Evolutionary conservation across 2,888 invertebrate genomes (phyloP), one percentile per base, ranked within the genome.

Genomic region (Hypsopygia costalis): DNA sequence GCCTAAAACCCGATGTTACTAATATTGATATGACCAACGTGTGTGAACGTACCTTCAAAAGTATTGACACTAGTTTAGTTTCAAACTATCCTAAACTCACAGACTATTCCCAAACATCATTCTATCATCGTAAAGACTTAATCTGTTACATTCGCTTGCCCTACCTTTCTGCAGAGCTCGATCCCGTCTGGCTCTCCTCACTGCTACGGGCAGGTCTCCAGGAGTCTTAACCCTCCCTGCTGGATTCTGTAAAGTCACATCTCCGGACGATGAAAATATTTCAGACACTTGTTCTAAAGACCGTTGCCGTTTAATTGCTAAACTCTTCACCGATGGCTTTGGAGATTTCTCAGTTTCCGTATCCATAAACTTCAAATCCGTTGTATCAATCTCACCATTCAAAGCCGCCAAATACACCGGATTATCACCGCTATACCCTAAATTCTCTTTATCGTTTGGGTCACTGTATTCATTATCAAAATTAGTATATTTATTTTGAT

Each of bases 101-200:
- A 89, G 61, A 59, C 87, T 90, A 54, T 90, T 90, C 0, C 89
- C 89, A 51, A 91, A 91, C 96, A 97, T 97, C 91, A 97, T 95
- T 31, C 97, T 90, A 69, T 97, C 97, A 60, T 97, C 96, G 62
- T 96, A 97, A 11, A 97, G 82, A 33, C 97, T 97, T 58, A 97
- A 91, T 49, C 97, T 91, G 51, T 93, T 93, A 31, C 92, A 91
- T 11, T 87, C 86, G 8, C 62, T 80, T 0, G 81, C 79, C 11
- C 87, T 63, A 0, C 83, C 83, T 36, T 81, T 82, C 46, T 85
- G 85, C n/a, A 86, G 34, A 1, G 93, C 93, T 47, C 92, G 88
- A 29, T 90, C 90, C 1, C 93, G 89, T 25, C 93, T 78, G 1
- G 94, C 92, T 54, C 93, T 91, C 8, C 95, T 73, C 0, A 95